A percentile compares a stretch with the other conserved stretches of the same genome.
Evolutionary conservation across 2,113 vertebrate species (phyloP).

Genomic region (Synodontis membranacea): DNA sequence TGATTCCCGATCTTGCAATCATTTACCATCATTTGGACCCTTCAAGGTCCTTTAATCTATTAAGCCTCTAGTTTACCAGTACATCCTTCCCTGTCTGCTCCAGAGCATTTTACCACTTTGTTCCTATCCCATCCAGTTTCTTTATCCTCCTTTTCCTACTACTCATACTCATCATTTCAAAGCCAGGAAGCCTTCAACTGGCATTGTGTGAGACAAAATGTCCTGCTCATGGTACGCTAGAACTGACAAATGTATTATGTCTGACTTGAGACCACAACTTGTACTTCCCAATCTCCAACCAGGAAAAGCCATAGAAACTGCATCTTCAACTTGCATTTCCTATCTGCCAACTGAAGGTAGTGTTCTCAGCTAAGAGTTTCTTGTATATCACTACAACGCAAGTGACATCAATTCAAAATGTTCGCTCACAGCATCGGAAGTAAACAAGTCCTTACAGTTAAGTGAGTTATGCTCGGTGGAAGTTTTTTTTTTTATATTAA

Average conservation of each 20-base stretch:
- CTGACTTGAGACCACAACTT: not conserved
- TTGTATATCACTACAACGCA: not conserved
- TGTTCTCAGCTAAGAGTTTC: not conserved
- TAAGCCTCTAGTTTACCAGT: not conserved
- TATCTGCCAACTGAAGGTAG: not conserved
- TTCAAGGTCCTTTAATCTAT: not conserved
- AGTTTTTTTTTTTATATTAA: too few relatives aligned
- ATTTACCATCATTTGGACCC: not conserved
- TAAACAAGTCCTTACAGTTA: too few relatives aligned
- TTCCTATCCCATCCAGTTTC: not conserved
- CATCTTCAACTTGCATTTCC: not conserved
- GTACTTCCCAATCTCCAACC: not conserved
- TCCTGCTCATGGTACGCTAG: not conserved
- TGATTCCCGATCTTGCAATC: not conserved
- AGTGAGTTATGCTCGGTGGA: too few relatives aligned
- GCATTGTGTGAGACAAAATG: not conserved
- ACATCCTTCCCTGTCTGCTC: not conserved
- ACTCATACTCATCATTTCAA: not conserved
- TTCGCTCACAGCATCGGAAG: too few relatives aligned
- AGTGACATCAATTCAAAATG: too few relatives aligned
- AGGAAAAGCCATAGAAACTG: not conserved
- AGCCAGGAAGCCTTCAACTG: not conserved
- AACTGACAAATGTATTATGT: not conserved
- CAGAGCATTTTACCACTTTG: not conserved
- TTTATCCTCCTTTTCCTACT: not conserved